These are phyloP conservation scores for Eupithecia centaureata DNA, from an alignment of 2,888 invertebrate genomes.

Conservation along the genomic window DNA sequence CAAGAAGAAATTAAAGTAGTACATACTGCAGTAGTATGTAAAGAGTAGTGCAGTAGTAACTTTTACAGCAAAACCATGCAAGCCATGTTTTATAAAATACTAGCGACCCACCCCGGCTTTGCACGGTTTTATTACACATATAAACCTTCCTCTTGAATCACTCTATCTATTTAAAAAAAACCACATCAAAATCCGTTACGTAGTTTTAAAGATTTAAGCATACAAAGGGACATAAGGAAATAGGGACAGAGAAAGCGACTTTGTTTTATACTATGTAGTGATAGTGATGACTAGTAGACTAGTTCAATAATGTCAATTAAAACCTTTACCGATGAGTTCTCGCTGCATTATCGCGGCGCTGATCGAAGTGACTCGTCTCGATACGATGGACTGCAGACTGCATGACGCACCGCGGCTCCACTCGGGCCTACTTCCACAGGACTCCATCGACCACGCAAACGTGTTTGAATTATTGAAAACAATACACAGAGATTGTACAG, in stretches of 20 bases:
- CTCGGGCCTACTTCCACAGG: not conserved
- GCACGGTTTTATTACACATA: too few relatives aligned
- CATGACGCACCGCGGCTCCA: not conserved
- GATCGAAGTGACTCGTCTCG: not conserved
- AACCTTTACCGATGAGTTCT: slow-evolving; percentile 38
- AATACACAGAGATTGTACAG: not conserved
- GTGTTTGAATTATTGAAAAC: not conserved
- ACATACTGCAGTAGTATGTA: not conserved
- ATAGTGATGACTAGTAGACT: too few relatives aligned
- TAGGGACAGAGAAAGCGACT: too few relatives aligned
- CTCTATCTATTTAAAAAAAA: too few relatives aligned
- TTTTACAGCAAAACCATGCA: too few relatives aligned
- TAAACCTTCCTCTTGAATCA: too few relatives aligned
- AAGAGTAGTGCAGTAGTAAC: too few relatives aligned
- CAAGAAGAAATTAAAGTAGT: not conserved
- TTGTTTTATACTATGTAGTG: too few relatives aligned
- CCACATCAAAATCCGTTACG: too few relatives aligned
- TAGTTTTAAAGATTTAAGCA: too few relatives aligned
- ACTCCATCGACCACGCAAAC: not conserved
- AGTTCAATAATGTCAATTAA: slow-evolving; percentile 27
- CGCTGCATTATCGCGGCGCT: slow-evolving; percentile 30
- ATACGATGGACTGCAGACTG: not conserved
- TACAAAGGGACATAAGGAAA: too few relatives aligned
- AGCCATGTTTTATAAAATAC: not conserved
- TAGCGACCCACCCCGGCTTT: too few relatives aligned